phyloP scores from a whole-genome alignment of 2,888 invertebrate genomes.

The Phragmatobia fuliginosa region DNA sequence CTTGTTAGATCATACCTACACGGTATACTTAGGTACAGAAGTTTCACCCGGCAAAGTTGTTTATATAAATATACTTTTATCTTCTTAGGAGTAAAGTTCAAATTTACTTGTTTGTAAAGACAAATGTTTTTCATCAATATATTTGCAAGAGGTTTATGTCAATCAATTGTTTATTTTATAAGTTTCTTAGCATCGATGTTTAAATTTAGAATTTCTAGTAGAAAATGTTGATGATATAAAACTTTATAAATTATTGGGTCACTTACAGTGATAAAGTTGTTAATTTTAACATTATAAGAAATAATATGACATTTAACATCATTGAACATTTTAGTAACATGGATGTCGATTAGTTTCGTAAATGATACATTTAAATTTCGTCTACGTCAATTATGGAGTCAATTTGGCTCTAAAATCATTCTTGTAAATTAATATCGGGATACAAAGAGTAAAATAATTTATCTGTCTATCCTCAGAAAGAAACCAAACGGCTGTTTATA shows the following conservation, averaged over 20 bases:
- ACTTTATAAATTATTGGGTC: too few relatives aligned
- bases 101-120: neutral
- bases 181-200: neutral
- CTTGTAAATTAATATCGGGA: neutral
- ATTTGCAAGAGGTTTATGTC: too few relatives aligned
- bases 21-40: neutral
- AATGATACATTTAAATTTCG: too few relatives aligned
- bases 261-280: too few relatives aligned
- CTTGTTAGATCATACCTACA: neutral
- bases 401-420: neutral
- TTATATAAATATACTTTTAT: neutral
- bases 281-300: too few relatives aligned
- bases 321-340: too few relatives aligned
- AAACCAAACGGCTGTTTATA: conserved; percentile 12
- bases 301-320: too few relatives aligned
- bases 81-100: neutral
- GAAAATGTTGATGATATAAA: too few relatives aligned
- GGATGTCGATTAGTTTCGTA: too few relatives aligned
- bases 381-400: neutral
- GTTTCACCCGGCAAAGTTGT: neutral
- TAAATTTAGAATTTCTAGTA: neutral
- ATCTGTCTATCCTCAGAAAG: neutral
- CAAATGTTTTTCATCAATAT: too few relatives aligned
- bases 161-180: too few relatives aligned
- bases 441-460: too few relatives aligned